phyloP scores from a whole-genome alignment of 2,888 invertebrate genomes.

The Dynastes maya region DNA sequence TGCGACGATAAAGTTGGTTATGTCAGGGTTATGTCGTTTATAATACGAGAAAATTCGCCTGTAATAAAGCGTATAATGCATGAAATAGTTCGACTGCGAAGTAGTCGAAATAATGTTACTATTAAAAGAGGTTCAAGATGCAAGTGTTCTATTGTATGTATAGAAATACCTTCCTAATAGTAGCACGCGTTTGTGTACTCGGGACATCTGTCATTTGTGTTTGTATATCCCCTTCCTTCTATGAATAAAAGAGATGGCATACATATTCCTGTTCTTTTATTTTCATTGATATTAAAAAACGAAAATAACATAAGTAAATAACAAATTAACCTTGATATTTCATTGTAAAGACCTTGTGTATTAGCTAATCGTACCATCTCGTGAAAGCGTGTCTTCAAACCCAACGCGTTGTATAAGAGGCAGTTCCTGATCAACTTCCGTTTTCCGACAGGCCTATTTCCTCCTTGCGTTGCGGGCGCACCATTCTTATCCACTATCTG shows the following conservation, averaged over 20 bases:
- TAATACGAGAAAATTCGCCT: constrained; percentile 25
- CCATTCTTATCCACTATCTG: constrained; percentile 27
- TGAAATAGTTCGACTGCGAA: not conserved
- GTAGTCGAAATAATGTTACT: not conserved
- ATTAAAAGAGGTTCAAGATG: not conserved
- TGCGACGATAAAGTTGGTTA: constrained; percentile 18
- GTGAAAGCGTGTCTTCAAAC: constrained; percentile 38
- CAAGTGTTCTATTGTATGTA: not conserved
- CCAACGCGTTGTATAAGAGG: constrained; percentile 24
- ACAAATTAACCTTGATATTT: too few species aligned
- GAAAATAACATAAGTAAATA: too few species aligned
- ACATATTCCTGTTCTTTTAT: too few species aligned
- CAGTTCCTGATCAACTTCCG: constrained; percentile 41
- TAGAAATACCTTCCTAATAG: constrained; percentile 30
- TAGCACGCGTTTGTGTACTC: constrained; percentile 18
- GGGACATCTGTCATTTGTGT: constrained; percentile 5
- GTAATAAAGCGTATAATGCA: constrained; percentile 26
- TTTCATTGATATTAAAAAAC: too few species aligned
- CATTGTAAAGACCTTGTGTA: too few species aligned
- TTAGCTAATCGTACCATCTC: too few species aligned
- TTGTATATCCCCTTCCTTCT: not conserved
- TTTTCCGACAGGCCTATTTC: constrained; percentile 43
- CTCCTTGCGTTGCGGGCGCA: constrained; percentile 17
- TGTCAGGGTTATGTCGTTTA: not conserved
- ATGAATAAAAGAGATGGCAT: too few species aligned